Conservation (phyloP, 2,113 vertebrate genomes). For the Pedionomus torquatus region DNA sequence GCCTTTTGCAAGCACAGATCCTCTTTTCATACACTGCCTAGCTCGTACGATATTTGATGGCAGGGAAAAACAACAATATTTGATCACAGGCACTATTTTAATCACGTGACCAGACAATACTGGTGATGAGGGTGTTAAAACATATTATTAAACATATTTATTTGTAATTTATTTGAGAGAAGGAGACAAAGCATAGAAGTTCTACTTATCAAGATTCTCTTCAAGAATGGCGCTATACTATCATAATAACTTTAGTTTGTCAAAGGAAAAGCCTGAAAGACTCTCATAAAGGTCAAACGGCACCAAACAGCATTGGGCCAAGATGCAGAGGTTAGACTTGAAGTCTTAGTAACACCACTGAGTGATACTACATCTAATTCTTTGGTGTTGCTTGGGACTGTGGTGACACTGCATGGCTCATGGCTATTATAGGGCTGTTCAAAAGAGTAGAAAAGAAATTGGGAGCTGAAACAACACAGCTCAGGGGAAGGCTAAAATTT, state of each 20-base stretch:
- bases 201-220: not conserved
- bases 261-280: not conserved
- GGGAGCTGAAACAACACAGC: not conserved
- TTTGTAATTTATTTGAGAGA: not conserved
- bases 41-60: not conserved
- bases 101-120: not conserved
- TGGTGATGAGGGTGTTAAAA: not conserved
- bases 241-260: not conserved
- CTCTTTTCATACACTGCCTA: not conserved
- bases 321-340: not conserved
- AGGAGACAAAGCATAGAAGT: not conserved
- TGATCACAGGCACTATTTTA: not conserved
- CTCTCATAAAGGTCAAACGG: not conserved
- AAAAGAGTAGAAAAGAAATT: not conserved
- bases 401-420: not conserved
- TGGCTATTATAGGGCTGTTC: rapidly evolving
- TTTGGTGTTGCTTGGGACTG: not conserved
- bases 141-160: not conserved
- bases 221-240: not conserved
- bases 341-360: not conserved
- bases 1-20: not conserved
- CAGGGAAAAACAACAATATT: not conserved
- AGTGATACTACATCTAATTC: not conserved
- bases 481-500: not conserved
- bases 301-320: not conserved